A percentile compares a stretch with the other conserved stretches of the same genome.
phyloP scores from a whole-genome alignment of 1,140 invertebrate genomes.

The Bradynema listronoti region DNA sequence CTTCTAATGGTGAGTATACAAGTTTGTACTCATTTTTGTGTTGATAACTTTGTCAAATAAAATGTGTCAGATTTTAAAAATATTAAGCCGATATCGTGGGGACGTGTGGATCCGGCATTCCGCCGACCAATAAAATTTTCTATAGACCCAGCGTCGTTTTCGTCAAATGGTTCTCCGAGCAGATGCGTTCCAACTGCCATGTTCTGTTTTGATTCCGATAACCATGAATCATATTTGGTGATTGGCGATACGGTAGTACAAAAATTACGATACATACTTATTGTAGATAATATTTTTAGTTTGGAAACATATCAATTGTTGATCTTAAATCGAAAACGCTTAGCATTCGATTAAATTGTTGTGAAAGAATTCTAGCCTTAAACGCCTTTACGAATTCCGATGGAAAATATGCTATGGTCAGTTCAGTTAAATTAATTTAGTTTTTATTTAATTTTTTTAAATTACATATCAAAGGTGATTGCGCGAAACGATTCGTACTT shows the following conservation, averaged over 20 bases:
- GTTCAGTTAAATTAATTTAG: constrained; percentile 22
- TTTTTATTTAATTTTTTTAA: neutral
- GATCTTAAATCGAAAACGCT: constrained; percentile 30
- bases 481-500: constrained; percentile 7
- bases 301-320: constrained; percentile 27
- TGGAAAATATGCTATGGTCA: constrained; percentile 16
- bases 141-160: constrained; percentile 13
- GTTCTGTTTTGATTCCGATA: constrained; percentile 23
- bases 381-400: constrained; percentile 5
- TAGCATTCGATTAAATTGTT: constrained; percentile 12
- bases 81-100: constrained; percentile 25
- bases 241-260: constrained; percentile 17
- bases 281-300: no score
- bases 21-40: no score
- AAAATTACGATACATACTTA: constrained; percentile 9
- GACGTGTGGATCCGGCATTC: neutral
- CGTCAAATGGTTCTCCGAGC: constrained; percentile 12
- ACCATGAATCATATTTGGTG: constrained; percentile 21
- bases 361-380: constrained; percentile 7
- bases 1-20: constrained; percentile 28
- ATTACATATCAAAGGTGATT: constrained; percentile 23
- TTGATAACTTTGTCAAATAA: constrained; percentile 9
- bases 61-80: neutral
- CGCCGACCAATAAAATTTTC: constrained; percentile 17
- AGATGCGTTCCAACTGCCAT: constrained; percentile 18